phyloP scores from a whole-genome alignment of 2,113 vertebrate genomes.

The Saguinus midas region DNA sequence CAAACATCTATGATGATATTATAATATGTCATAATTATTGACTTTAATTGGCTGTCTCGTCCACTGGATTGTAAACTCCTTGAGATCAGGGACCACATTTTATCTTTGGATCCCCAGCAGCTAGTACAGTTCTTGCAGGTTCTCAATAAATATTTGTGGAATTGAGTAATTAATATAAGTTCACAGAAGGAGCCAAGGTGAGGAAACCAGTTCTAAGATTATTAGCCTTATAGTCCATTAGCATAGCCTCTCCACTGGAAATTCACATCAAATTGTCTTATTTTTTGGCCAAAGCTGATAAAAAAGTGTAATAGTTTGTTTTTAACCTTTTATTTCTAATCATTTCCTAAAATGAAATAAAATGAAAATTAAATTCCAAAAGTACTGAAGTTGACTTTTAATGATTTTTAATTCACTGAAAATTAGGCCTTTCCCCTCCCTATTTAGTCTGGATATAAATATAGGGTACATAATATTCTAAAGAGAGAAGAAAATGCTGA shows the following conservation, averaged over 20 bases:
- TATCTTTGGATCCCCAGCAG: slow-evolving; percentile 3
- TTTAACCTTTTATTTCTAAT: slow-evolving; percentile 34
- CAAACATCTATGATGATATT: not conserved
- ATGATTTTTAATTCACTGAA: slow-evolving; percentile 45
- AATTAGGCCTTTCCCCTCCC: not conserved
- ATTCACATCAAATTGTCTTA: not conserved
- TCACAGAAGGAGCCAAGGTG: not conserved
- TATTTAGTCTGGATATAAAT: not conserved
- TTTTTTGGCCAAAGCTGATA: slow-evolving; percentile 39
- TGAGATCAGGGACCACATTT: not conserved
- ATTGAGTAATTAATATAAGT: not conserved
- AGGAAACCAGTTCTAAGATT: slow-evolving; percentile 21
- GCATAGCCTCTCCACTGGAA: not conserved
- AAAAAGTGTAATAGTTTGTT: not conserved
- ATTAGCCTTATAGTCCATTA: not conserved
- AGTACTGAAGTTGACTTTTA: not conserved
- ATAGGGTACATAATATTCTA: not conserved
- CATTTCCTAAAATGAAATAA: slow-evolving; percentile 38
- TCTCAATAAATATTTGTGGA: slow-evolving; percentile 36
- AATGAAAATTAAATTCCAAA: slow-evolving; percentile 44
- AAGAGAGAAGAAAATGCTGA: slow-evolving; percentile 51
- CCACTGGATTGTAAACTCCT: not conserved
- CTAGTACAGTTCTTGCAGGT: not conserved
- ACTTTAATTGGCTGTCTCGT: not conserved
- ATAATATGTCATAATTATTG: not conserved